Percentiles rank a stretch among this genome's conserved stretches.
These are phyloP conservation scores for Coracias cyanogaster DNA, from an alignment of 2,797 vertebrate species.

Conservation along the genomic window DNA sequence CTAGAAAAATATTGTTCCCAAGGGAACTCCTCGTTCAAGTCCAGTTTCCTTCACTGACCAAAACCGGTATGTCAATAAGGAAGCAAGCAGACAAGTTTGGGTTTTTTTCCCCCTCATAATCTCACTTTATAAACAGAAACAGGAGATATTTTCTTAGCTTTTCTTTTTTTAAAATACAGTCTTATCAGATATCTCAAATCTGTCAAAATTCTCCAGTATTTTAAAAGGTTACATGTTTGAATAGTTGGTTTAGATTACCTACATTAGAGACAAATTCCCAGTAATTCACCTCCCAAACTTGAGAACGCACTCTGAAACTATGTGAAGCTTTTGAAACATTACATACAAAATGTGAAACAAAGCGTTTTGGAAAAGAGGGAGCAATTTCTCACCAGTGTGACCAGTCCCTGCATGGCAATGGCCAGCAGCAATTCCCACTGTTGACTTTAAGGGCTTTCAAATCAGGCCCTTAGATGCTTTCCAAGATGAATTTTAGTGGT, in stretches of 20 bases:
- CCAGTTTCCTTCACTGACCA: background rate
- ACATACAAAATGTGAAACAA: background rate
- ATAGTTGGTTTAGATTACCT: constrained; percentile 20
- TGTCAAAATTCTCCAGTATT: background rate
- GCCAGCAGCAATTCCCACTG: background rate
- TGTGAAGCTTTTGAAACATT: background rate
- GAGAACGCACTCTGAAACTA: background rate
- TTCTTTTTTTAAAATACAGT: background rate
- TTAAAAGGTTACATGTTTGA: background rate
- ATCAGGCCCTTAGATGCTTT: background rate
- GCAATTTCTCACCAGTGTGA: rapidly evolving
- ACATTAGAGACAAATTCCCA: background rate
- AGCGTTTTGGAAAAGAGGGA: background rate
- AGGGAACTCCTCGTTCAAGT: background rate
- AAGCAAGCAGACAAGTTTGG: background rate
- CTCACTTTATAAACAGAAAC: constrained; percentile 41
- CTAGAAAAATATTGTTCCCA: background rate
- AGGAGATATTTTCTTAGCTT: constrained; percentile 20
- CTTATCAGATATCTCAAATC: constrained; percentile 23
- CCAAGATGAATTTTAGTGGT: background rate
- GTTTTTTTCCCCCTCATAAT: background rate
- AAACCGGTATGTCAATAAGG: background rate
- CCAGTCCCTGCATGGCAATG: rapidly evolving
- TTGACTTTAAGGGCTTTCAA: background rate
- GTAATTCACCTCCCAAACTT: background rate